phyloP scores from a whole-genome alignment of 2,113 vertebrate species.

The Amphilophus citrinellus region DNA sequence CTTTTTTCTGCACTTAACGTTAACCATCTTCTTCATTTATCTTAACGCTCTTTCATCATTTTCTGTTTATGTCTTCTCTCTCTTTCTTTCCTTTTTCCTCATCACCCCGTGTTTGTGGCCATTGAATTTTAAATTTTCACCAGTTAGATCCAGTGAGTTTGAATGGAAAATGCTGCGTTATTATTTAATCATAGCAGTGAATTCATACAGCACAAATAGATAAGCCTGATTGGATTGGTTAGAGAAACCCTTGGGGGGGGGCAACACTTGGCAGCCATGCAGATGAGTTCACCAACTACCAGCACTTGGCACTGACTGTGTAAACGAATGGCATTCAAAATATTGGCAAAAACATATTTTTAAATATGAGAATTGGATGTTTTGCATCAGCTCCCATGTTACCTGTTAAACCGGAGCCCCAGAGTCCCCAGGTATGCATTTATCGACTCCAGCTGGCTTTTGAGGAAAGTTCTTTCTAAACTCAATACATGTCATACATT shows the following conservation, averaged over 20 bases:
- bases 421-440: neutral
- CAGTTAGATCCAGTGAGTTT: neutral
- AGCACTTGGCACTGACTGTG: constrained; percentile 15
- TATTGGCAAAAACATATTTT: neutral
- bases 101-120: neutral
- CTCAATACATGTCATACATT: neutral
- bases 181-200: neutral
- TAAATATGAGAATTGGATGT: neutral
- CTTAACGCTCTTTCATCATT: neutral
- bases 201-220: neutral
- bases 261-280: constrained; percentile 40
- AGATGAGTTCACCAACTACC: constrained; percentile 55
- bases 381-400: neutral
- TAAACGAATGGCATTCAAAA: neutral
- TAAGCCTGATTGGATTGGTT: constrained; percentile 7
- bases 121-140: neutral
- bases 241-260: constrained; percentile 19
- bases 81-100: neutral
- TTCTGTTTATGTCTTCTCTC: constrained; percentile 2
- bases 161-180: neutral
- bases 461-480: neutral
- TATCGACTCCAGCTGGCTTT: neutral
- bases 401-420: neutral
- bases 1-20: neutral
- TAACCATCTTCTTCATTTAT: neutral